These are phyloP conservation scores for Rhynchophorus ferrugineus DNA, from an alignment of 1,140 invertebrate species.

Conservation along the genomic window DNA sequence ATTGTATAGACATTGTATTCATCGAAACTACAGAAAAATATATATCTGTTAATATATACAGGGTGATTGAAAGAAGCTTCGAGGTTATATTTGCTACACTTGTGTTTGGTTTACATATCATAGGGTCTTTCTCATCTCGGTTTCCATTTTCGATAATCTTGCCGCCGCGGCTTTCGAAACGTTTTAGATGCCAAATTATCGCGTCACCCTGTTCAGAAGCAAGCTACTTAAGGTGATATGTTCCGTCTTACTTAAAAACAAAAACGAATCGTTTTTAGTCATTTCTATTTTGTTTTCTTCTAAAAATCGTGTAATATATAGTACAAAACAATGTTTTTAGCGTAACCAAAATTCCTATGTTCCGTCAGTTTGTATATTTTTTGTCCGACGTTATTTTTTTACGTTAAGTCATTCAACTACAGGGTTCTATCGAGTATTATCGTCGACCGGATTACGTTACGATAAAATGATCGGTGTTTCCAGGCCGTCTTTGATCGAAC, in stretches of 20 bases:
- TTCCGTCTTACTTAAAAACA: constrained; percentile 1
- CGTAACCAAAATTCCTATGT: constrained; percentile 2
- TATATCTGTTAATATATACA: constrained; percentile 12
- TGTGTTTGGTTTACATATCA: neutral
- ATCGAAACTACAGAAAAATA: constrained; percentile 3
- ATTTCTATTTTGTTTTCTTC: no score
- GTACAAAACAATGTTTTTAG: constrained; percentile 4
- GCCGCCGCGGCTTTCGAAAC: neutral
- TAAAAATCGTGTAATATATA: constrained; percentile 1
- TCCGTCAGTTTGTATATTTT: constrained; percentile 10
- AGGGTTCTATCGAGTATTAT: neutral
- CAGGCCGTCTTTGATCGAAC: no score
- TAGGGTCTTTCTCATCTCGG: no score
- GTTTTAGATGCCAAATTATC: neutral
- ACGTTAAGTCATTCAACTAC: constrained; percentile 6
- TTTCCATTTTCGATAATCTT: neutral
- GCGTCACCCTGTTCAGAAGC: constrained; percentile 1
- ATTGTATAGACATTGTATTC: constrained; percentile 10
- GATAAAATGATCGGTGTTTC: no score
- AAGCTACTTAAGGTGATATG: constrained; percentile 8
- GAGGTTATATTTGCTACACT: neutral
- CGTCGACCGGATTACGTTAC: no score
- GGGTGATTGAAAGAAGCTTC: constrained; percentile 4
- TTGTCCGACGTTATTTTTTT: constrained; percentile 9
- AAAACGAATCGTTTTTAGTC: neutral